These are phyloP conservation scores for Drosophila sproati DNA, from an alignment of 1,140 invertebrate species.

Conservation along the genomic window DNA sequence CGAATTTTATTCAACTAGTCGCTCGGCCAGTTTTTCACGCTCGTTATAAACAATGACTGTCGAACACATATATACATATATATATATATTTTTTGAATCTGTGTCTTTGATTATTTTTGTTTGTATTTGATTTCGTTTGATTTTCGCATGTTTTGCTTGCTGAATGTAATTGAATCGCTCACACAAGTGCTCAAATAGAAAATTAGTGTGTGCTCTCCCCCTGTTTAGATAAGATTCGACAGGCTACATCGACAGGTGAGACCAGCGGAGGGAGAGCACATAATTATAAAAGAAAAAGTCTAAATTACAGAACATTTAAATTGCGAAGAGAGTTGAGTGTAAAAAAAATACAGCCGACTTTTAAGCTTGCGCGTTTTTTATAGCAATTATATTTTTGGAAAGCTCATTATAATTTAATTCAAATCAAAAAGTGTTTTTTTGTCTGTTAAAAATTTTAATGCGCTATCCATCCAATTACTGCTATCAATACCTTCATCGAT, in stretches of 20 bases:
- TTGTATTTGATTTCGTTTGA: constrained; percentile 1
- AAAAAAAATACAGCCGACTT: no score
- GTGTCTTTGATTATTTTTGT: not conserved
- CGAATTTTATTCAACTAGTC: constrained; percentile 14
- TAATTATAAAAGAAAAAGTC: no score
- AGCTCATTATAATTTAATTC: not conserved
- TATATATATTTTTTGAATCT: not conserved
- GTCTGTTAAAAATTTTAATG: not conserved
- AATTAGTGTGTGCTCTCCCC: no score
- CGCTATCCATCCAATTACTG: constrained; percentile 11
- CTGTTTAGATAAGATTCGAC: no score
- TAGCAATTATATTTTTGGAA: not conserved
- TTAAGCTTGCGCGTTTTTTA: no score
- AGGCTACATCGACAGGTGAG: no score
- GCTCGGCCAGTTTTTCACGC: not conserved
- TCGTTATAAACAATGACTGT: constrained; percentile 3
- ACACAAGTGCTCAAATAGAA: no score
- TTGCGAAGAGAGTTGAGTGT: no score
- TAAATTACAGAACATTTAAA: no score
- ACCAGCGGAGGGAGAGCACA: no score
- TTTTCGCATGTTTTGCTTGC: no score
- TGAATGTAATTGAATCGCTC: no score
- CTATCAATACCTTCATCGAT: constrained; percentile 61
- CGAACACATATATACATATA: not conserved
- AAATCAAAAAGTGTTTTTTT: not conserved